phyloP scores from a whole-genome alignment of 2,797 vertebrate genomes.

The Pipistrellus pygmaeus region DNA sequence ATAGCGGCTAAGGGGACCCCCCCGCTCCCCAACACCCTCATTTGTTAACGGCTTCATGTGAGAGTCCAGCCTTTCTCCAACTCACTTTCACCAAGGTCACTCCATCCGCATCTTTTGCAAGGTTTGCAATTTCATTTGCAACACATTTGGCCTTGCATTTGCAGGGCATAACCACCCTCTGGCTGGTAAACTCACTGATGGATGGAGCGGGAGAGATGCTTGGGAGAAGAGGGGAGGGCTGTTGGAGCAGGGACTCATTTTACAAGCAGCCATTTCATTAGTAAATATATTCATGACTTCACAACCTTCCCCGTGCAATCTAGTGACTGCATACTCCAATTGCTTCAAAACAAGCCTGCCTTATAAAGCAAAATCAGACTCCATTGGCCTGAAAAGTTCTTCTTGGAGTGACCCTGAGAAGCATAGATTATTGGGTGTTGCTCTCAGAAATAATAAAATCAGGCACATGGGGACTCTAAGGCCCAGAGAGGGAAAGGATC shows the following conservation, averaged over 20 bases:
- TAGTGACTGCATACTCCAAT: conserved; percentile 5
- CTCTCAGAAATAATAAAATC: conserved; percentile 35
- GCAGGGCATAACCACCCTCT: not conserved
- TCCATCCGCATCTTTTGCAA: conserved; percentile 62
- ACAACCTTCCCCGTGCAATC: conserved; percentile 8
- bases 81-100: conserved; percentile 66
- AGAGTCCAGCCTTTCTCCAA: not conserved
- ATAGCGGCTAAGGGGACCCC: not conserved
- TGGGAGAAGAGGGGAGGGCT: not conserved
- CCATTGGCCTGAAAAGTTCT: conserved; percentile 49
- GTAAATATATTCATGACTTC: conserved; percentile 57
- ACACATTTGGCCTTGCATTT: conserved; percentile 59
- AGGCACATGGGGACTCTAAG: not conserved
- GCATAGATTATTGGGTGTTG: conserved; percentile 43
- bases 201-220: not conserved
- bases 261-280: conserved; percentile 54
- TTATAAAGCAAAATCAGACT: conserved; percentile 34
- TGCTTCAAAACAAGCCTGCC: conserved; percentile 9
- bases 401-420: conserved; percentile 52
- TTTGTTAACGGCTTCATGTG: not conserved
- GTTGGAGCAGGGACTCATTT: not conserved
- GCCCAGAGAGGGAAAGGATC: not conserved
- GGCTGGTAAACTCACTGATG: conserved; percentile 51
- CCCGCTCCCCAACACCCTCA: not conserved
- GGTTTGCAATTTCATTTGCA: conserved; percentile 66